Evolutionary conservation across 2,888 invertebrate genomes (phyloP).

Genomic region (Hololepta plana): DNA sequence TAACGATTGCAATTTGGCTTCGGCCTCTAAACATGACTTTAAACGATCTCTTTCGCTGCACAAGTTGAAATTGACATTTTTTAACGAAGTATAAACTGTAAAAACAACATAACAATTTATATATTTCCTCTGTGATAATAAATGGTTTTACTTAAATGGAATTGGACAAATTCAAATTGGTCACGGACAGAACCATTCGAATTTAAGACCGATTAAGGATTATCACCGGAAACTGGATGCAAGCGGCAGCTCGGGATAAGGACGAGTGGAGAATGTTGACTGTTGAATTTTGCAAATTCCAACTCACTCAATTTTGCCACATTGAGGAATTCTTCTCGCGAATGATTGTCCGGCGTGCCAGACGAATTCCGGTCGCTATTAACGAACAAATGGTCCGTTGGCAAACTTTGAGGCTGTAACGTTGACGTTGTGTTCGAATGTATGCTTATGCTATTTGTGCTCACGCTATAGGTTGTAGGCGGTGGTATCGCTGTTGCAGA

Average conservation of each 20-base stretch:
- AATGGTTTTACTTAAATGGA: neutral
- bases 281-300: conserved; percentile 1
- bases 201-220: too few species aligned
- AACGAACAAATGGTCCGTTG: conserved; percentile 8
- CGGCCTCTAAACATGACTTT: conserved; percentile 39
- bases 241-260: too few species aligned
- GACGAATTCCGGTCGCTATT: conserved; percentile 13
- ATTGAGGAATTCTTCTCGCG: conserved; percentile 41
- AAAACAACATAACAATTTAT: conserved; percentile 4
- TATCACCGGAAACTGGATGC: too few species aligned
- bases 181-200: too few species aligned
- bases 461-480: conserved; percentile 8
- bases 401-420: conserved; percentile 11
- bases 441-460: conserved; percentile 8
- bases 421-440: conserved; percentile 6
- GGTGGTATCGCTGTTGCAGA: conserved; percentile 8
- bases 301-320: conserved; percentile 52
- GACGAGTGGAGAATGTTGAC: neutral
- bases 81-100: conserved; percentile 20
- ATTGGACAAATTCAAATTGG: neutral
- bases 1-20: conserved; percentile 19
- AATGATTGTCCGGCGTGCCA: conserved; percentile 13
- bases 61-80: conserved; percentile 26
- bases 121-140: neutral
- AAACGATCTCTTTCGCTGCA: conserved; percentile 39